These are phyloP conservation scores for Lumbricus terrestris DNA, from an alignment of 2,888 invertebrate species.

Conservation along the genomic window DNA sequence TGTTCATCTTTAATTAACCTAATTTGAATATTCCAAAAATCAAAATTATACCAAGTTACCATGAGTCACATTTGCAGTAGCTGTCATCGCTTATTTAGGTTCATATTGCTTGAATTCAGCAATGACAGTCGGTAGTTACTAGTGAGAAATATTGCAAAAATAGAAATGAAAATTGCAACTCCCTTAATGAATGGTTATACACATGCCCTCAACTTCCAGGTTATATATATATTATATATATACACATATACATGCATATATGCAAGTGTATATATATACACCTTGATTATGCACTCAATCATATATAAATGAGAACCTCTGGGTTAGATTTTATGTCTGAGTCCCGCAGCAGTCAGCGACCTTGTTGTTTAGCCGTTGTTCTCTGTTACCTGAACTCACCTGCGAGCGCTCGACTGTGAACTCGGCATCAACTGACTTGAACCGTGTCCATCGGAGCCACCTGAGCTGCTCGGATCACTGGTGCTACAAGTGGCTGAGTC, in stretches of 20 bases:
- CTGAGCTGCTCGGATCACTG: constrained; percentile 5
- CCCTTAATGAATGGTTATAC: no score
- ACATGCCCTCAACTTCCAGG: no score
- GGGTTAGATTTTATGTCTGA: not conserved
- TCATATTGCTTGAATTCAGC: not conserved
- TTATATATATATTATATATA: no score
- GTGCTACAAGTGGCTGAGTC: constrained; percentile 12
- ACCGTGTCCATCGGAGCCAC: not conserved
- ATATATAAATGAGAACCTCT: not conserved
- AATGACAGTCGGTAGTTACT: no score
- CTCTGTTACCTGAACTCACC: not conserved
- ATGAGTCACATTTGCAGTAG: not conserved
- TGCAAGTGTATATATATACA: no score
- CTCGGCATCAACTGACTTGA: not conserved
- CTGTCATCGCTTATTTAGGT: not conserved
- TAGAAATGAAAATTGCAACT: no score
- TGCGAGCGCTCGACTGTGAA: not conserved
- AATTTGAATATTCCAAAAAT: not conserved
- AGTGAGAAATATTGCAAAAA: no score
- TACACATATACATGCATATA: no score
- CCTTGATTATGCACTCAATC: no score
- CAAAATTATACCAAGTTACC: not conserved
- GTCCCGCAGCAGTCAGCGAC: not conserved
- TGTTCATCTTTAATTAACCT: not conserved
- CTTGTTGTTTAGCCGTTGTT: not conserved